These are phyloP conservation scores for Diarsia brunnea DNA, from an alignment of 2,888 invertebrate species.

Conservation along the genomic window DNA sequence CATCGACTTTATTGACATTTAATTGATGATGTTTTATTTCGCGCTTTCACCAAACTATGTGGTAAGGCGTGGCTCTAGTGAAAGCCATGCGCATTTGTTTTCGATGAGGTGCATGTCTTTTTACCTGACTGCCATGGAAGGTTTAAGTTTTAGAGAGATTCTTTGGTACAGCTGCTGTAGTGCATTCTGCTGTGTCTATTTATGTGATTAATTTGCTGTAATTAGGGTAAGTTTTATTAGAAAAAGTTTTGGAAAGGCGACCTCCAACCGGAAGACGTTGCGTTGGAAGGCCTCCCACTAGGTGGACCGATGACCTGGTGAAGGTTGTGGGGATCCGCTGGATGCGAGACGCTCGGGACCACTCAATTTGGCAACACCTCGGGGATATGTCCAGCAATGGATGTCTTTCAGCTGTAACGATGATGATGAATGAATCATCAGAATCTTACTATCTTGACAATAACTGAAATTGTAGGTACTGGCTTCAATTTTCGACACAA, in stretches of 20 bases:
- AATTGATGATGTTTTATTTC: slow-evolving; percentile 63
- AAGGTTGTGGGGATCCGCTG: too few species aligned
- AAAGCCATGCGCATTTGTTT: slow-evolving; percentile 14
- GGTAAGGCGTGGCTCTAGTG: slow-evolving; percentile 15
- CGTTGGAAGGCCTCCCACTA: too few species aligned
- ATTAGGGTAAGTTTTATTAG: too few species aligned
- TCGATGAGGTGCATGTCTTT: not conserved
- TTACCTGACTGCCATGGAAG: not conserved
- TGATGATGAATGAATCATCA: too few species aligned
- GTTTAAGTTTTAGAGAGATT: not conserved
- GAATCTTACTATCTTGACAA: not conserved
- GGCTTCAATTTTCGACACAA: not conserved
- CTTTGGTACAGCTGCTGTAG: not conserved
- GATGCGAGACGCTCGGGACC: too few species aligned
- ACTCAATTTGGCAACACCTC: too few species aligned
- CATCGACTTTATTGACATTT: slow-evolving; percentile 61
- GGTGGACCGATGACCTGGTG: too few species aligned
- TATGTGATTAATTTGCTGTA: not conserved
- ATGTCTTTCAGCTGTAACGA: too few species aligned
- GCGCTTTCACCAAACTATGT: slow-evolving; percentile 51
- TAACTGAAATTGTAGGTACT: not conserved
- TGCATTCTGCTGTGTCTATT: not conserved
- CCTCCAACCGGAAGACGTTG: too few species aligned
- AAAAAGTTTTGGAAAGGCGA: too few species aligned
- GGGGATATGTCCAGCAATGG: too few species aligned